Base-by-base conservation (phyloP, 2,113 vertebrate genomes). In the Otocyon megalotis region DNA sequence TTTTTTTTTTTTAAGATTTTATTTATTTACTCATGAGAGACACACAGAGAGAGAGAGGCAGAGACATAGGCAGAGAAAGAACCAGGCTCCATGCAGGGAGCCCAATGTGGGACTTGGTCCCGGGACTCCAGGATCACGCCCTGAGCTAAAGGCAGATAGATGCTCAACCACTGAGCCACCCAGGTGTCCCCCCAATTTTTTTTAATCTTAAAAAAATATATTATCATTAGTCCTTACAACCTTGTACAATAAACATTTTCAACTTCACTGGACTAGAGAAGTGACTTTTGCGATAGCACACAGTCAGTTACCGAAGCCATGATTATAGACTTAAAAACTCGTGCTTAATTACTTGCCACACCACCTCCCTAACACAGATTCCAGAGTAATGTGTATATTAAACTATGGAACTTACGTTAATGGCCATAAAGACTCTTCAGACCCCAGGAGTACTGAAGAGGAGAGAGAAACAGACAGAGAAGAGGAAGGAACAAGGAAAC, bases 271-370 rank as follows among this genome's bases (percentile, higher is more conserved):
- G 69, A 48, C 43, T 15, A 54, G 19, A 81, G n/a, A 76, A 90
- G 53, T 76, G 80, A 92, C 24, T 69, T 88, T 69, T 72, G 12
- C 11, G 56, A 83, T 28, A 83, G 15, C 72, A 58, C 14, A 71
- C 1, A 76, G 56, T 16, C 15, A 71, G 20, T 13, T 35, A 72
- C 2, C 8, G 16, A 96, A 95, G 83, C 28, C 37, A 54, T 17
- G 80, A 92, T 19, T 96, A 92, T 82, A 54, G 71, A 83, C 35
- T 54, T 24, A 48, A 92, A 89, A 94, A 67, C 32, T 63, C 50
- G 28, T 74, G 48, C 54, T 83, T 32, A 83, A 62, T 56, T 48
- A 86, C 19, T 88, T 89, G 43, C 8, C 35, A 80, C 2, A 63
- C 20, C 58, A 88, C 24, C 9, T 92, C 35, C 37, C 24, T 50